phyloP scores from a whole-genome alignment of 2,888 invertebrate species.

The Chamaedrilus cognettii region DNA sequence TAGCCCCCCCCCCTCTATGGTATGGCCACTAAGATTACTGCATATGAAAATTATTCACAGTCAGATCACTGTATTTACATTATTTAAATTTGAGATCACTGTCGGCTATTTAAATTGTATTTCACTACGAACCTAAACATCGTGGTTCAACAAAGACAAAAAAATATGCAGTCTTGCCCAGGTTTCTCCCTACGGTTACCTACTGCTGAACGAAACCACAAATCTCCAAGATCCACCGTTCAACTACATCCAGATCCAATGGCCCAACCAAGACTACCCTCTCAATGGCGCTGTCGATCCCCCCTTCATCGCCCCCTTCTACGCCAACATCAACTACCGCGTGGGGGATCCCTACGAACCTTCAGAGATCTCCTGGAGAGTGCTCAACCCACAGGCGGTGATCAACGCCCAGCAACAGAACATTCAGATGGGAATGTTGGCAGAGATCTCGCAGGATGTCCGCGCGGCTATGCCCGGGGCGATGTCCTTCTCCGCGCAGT shows the following conservation, averaged over 20 bases:
- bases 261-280: conserved; percentile 19
- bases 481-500: neutral
- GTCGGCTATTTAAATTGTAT: no score
- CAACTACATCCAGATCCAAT: conserved; percentile 3
- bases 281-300: conserved; percentile 27
- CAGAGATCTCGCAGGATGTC: neutral
- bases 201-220: neutral
- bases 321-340: conserved; percentile 29
- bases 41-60: no score
- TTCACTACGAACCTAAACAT: no score
- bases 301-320: conserved; percentile 45
- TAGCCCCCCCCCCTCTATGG: no score
- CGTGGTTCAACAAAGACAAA: no score
- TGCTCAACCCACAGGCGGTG: neutral
- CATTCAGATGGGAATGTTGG: conserved; percentile 16
- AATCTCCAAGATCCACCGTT: neutral
- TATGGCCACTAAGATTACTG: no score
- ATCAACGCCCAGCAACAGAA: neutral
- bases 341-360: neutral
- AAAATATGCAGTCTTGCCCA: conserved; percentile 1
- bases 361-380: conserved; percentile 4
- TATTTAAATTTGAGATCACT: no score
- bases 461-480: conserved; percentile 7
- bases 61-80: no score
- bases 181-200: conserved; percentile 14